Base-by-base conservation (phyloP, 2,888 invertebrate genomes). In the Theodoxus fluviatilis region DNA sequence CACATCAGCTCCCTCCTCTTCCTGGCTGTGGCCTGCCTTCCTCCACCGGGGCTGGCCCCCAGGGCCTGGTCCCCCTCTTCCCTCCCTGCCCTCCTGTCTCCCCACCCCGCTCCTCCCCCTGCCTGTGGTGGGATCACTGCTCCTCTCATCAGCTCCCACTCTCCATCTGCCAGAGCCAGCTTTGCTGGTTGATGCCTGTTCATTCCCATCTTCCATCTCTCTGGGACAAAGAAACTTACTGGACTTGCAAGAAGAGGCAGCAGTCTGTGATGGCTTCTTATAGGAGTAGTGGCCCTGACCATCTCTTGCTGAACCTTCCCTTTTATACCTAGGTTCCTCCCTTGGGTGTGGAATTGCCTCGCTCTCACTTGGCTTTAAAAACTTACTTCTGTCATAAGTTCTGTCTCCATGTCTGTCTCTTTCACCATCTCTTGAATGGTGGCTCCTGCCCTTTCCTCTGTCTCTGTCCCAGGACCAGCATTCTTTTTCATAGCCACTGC, bases 401-500 rank as follows among this genome's bases (percentile, higher is more conserved):
- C n/a, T n/a, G 7, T 0, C 28, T 28, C 0, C 47, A 25, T 6
- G 7, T 25, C 18, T 40, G 15, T 31, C 61, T n/a, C 18, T 9
- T n/a, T 18, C 12, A 31, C 28, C 37, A 31, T 43, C 68, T 61
- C 33, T 33, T 3, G 22, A 15, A 25, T 0, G 43, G 28, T 40
- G 43, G 43, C 2, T 6, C 15, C 18, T 31, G 6, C 9, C 12
- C 12, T 18, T 28, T 2, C 52, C 37, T 6, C 37, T 28, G 31
- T 55, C 43, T 47, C 73, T 71, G 69, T 63, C 75, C 4, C 40
- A 6, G 22, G 12, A 31, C 3, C 9, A n/a, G n/a, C 6, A 2
- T 18, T 65, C 52, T 25, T 64, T 57, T n/a, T 65, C 67, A 18
- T 69, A 52, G 22, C 57, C 59, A 25, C 67, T 68, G 49, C 52